phyloP scores from a whole-genome alignment of 2,797 vertebrate genomes.

The Lycodopsis pacificus region DNA sequence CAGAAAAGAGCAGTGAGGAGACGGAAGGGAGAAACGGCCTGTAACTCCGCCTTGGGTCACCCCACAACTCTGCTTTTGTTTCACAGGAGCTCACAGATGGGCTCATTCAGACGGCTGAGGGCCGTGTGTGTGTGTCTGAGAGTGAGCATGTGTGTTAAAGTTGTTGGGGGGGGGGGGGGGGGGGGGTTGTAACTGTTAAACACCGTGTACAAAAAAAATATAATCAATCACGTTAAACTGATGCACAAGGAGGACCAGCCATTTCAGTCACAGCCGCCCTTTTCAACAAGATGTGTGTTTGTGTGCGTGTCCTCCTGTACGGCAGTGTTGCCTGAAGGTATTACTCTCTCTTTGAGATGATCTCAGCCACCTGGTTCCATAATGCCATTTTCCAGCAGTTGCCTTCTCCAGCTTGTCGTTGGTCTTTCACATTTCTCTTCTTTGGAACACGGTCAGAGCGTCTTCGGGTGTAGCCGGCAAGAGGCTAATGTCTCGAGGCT shows the following conservation, averaged over 20 bases:
- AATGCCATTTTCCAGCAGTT: constrained; percentile 32
- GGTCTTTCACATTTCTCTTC: constrained; percentile 4
- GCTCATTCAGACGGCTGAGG: constrained; percentile 66
- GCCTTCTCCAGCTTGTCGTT: background rate
- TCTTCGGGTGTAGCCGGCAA: constrained; percentile 22
- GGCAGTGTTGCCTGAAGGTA: constrained; percentile 41
- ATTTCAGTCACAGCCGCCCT: constrained; percentile 21
- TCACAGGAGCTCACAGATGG: constrained; percentile 77
- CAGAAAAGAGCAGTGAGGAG: constrained; percentile 16
- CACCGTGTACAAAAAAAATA: constrained; percentile 43
- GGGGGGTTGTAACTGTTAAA: constrained; percentile 40
- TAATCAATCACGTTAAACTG: constrained; percentile 53
- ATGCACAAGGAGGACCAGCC: constrained; percentile 46
- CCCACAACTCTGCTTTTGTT: constrained; percentile 71
- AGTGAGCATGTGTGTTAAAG: constrained; percentile 23
- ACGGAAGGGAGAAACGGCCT: constrained; percentile 7
- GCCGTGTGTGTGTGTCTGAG: constrained; percentile 4
- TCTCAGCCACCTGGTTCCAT: constrained; percentile 23
- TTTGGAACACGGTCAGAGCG: background rate
- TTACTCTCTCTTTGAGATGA: constrained; percentile 42
- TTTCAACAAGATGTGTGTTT: constrained; percentile 22
- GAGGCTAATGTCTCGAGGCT: constrained; percentile 28
- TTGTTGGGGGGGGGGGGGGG: constrained; percentile 7
- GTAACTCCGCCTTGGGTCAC: constrained; percentile 57
- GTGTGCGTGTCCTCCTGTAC: constrained; percentile 35